These are phyloP conservation scores for Caenorhabditis sinica DNA, from an alignment of 2,888 invertebrate genomes.

Conservation along the genomic window DNA sequence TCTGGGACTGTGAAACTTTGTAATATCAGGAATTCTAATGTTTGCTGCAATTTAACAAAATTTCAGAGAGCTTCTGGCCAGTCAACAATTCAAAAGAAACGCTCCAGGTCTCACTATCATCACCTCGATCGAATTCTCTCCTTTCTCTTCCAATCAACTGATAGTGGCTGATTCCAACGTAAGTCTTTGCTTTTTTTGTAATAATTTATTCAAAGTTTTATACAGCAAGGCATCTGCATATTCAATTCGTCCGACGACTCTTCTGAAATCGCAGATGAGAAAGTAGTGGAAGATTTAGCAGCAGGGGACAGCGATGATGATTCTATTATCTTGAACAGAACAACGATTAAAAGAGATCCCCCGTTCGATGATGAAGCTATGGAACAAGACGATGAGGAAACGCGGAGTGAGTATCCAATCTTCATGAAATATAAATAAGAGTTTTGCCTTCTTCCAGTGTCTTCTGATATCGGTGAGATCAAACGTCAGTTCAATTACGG, in stretches of 20 bases:
- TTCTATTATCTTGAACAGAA: slow-evolving; percentile 47
- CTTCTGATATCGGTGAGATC: slow-evolving; percentile 73
- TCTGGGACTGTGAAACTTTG: slow-evolving; percentile 61
- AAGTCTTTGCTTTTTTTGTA: not conserved
- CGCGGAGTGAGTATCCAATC: slow-evolving; percentile 32
- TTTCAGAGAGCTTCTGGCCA: slow-evolving; percentile 36
- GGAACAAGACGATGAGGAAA: slow-evolving; percentile 60
- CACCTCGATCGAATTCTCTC: slow-evolving; percentile 68
- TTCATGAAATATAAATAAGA: not conserved
- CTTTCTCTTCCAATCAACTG: slow-evolving; percentile 60
- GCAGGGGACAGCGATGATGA: slow-evolving; percentile 54
- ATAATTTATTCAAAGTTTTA: not conserved
- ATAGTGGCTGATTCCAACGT: slow-evolving; percentile 72
- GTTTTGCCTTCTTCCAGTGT: slow-evolving; percentile 64
- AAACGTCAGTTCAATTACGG: slow-evolving; percentile 68
- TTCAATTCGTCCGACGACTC: slow-evolving; percentile 13
- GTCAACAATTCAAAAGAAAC: slow-evolving; percentile 51
- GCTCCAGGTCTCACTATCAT: slow-evolving; percentile 60
- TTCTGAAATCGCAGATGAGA: not conserved
- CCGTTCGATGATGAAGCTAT: slow-evolving; percentile 43
- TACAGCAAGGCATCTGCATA: slow-evolving; percentile 52
- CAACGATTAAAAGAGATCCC: slow-evolving; percentile 18
- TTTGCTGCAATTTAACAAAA: not conserved
- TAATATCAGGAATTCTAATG: not conserved
- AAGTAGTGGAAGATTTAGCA: not conserved